Conservation (phyloP, 1,140 invertebrate genomes). For the Archivesica marissinica region DNA sequence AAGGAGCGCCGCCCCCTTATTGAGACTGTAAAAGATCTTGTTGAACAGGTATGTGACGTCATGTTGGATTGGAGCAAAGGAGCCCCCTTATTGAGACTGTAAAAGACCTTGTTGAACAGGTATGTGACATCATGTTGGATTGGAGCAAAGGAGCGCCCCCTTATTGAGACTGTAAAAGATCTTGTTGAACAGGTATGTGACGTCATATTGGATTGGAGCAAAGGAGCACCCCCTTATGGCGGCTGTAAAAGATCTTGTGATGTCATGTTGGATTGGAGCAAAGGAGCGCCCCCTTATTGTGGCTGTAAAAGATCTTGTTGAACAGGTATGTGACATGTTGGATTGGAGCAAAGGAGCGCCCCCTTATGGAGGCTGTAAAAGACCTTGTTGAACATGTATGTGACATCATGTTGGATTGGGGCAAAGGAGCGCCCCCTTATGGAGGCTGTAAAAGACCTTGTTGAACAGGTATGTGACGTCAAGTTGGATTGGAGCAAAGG, state of each 20-base stretch:
- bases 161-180: slow-evolving; percentile 64
- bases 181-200: slow-evolving; percentile 56
- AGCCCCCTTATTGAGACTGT: slow-evolving; percentile 63
- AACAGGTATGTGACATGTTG: slow-evolving; percentile 62
- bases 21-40: slow-evolving; percentile 62
- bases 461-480: slow-evolving; percentile 52
- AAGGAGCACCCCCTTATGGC: slow-evolving; percentile 60
- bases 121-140: slow-evolving; percentile 67
- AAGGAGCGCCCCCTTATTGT: slow-evolving; percentile 60
- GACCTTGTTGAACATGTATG: slow-evolving; percentile 57
- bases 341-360: slow-evolving; percentile 57
- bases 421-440: slow-evolving; percentile 57
- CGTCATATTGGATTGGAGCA: slow-evolving; percentile 67
- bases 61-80: slow-evolving; percentile 64
- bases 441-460: slow-evolving; percentile 62
- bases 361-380: slow-evolving; percentile 63
- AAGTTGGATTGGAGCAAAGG: slow-evolving; percentile 65
- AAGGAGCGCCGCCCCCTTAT: slow-evolving; percentile 56
- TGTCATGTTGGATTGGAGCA: slow-evolving; percentile 66
- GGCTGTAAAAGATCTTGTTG: slow-evolving; percentile 63
- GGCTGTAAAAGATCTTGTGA: slow-evolving; percentile 63
- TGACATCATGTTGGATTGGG: slow-evolving; percentile 68
- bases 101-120: slow-evolving; percentile 62
- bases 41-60: slow-evolving; percentile 52
- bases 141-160: slow-evolving; percentile 47